Base-by-base conservation (phyloP, 2,888 invertebrate genomes). In the Camptogramma bilineatum region DNA sequence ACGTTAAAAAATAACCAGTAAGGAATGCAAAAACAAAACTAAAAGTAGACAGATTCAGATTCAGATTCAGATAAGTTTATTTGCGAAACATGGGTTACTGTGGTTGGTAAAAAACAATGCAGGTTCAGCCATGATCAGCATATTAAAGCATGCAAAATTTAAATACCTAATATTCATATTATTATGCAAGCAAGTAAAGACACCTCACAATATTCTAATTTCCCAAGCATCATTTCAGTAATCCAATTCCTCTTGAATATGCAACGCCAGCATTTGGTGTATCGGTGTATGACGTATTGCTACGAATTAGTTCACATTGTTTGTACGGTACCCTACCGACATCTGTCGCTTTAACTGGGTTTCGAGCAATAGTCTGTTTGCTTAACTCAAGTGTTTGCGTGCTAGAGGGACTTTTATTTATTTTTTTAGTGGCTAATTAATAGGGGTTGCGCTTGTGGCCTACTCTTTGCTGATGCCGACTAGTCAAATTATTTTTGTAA, bases 251-350 rank as follows among this genome's bases (percentile, higher is more conserved):
- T 67, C 72, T 69, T 53, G 61, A 63, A 66, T 67, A 69, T 77
- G 62, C 64, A 60, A 84, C 77, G 84, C 57, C 73, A 79, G 78
- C 88, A 88, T 90, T 88, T 88, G 88, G 84, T 79, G 73, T 73
- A 28, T n/a, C 9, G 67, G 66, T 19, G 69, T 86, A 81, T 83
- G 84, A 83, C 77, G 84, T 86, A 85, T 86, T 83, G 86, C 78
- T 69, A 74, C 74, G 85, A 89, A 91, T 91, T 90, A 91, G 87
- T 76, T 80, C 57, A 83, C 75, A 91, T 91, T 91, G 91, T 86
- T 79, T 90, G 85, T 82, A 81, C 63, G 75, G 71, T 74, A 55
- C 74, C 72, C 76, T 71, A 62, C 74, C 68, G 76, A 83, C 91
- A 91, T 92, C 91, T 92, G 91, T 85, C 88, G 80, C 64, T 77